phyloP scores from a whole-genome alignment of 2,888 invertebrate genomes.

The Celastrina argiolus region DNA sequence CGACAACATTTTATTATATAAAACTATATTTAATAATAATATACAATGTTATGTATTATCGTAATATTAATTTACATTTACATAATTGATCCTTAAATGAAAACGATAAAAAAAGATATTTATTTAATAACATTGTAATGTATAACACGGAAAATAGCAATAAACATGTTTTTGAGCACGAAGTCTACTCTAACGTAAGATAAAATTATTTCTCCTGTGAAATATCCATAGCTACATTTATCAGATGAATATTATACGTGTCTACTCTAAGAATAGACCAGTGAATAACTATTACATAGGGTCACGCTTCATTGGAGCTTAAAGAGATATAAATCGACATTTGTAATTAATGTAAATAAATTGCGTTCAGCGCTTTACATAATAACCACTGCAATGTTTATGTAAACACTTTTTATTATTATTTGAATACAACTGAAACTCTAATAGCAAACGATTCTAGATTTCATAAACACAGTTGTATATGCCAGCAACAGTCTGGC shows the following conservation, averaged over 20 bases:
- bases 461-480: too few species aligned
- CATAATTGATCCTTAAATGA: too few species aligned
- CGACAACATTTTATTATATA: too few species aligned
- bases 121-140: too few species aligned
- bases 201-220: neutral
- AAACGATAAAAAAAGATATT: neutral
- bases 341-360: neutral
- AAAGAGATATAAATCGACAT: neutral
- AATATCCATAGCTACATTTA: neutral
- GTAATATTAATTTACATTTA: too few species aligned
- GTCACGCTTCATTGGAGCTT: neutral
- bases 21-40: too few species aligned
- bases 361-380: neutral
- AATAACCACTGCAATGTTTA: neutral
- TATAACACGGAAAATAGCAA: neutral
- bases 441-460: neutral
- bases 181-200: neutral
- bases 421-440: neutral
- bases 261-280: neutral
- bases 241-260: too few species aligned
- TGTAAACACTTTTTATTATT: neutral
- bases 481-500: too few species aligned
- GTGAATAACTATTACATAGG: neutral
- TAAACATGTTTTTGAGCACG: neutral
- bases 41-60: too few species aligned